These are phyloP conservation scores for Cenopis cana DNA, from an alignment of 2,888 invertebrate genomes.

Conservation along the genomic window DNA sequence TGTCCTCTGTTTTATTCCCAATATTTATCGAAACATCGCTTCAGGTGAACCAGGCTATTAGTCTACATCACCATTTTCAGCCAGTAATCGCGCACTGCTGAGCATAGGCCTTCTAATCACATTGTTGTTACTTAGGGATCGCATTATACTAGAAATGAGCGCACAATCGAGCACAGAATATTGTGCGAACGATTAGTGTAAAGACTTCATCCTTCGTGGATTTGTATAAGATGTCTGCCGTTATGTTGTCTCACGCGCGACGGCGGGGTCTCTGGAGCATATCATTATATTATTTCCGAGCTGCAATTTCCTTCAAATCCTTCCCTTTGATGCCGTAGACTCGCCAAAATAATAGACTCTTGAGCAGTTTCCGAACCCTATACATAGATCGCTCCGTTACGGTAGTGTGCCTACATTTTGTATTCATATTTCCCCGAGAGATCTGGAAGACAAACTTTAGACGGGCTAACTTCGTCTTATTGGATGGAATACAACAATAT, in stretches of 20 bases:
- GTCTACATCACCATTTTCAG: too few species aligned
- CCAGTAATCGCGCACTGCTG: too few species aligned
- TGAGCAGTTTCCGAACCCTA: neutral
- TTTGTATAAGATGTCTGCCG: constrained; percentile 6
- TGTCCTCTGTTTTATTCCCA: neutral
- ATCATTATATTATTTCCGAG: constrained; percentile 41
- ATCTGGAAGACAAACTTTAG: constrained; percentile 1
- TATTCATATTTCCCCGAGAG: constrained; percentile 3
- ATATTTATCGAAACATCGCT: neutral
- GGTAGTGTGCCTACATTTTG: neutral
- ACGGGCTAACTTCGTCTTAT: constrained; percentile 4
- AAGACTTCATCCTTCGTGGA: constrained; percentile 11
- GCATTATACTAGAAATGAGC: neutral
- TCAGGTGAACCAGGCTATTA: neutral
- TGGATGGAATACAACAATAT: constrained; percentile 14
- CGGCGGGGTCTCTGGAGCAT: constrained; percentile 9
- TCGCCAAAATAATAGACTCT: constrained; percentile 26
- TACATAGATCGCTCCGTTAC: neutral
- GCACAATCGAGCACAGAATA: neutral
- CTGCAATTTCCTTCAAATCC: constrained; percentile 29
- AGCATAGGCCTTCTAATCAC: too few species aligned
- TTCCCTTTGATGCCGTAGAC: constrained; percentile 28
- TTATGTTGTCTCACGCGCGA: neutral
- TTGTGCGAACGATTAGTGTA: neutral
- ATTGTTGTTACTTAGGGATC: neutral